A percentile compares a stretch with the other conserved stretches of the same genome.
These are phyloP conservation scores for Sinonovacula constricta DNA, from an alignment of 1,140 invertebrate genomes.

Conservation along the genomic window DNA sequence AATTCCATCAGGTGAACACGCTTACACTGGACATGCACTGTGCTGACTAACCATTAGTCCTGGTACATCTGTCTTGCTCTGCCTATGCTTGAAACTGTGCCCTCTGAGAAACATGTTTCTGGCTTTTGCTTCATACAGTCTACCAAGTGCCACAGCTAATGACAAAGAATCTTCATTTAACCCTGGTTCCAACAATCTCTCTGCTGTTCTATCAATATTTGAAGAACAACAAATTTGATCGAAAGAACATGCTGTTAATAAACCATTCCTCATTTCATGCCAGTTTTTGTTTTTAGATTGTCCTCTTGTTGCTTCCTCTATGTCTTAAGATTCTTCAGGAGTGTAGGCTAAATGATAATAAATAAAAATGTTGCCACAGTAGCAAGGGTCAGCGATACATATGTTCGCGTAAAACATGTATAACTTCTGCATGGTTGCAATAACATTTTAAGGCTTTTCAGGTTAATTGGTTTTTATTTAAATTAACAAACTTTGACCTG, in stretches of 20 bases:
- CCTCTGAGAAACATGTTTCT: conserved; percentile 22
- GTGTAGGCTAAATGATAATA: background rate
- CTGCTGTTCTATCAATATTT: background rate
- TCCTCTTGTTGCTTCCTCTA: conserved; percentile 18
- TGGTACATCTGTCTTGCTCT: conserved; percentile 12
- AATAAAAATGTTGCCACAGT: background rate
- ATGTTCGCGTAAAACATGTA: background rate
- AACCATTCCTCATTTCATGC: conserved; percentile 8
- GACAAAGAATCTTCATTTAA: conserved; percentile 21
- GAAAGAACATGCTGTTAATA: conserved; percentile 12
- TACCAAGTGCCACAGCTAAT: conserved; percentile 1
- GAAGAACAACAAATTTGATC: conserved; percentile 3
- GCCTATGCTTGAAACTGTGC: conserved; percentile 24
- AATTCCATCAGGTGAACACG: conserved; percentile 17
- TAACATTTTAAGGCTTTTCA: no score
- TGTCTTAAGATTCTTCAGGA: background rate
- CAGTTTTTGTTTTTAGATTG: conserved; percentile 29
- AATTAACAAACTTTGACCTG: no score
- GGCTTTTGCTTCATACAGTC: conserved; percentile 14
- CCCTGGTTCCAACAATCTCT: background rate
- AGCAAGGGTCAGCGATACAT: conserved; percentile 3
- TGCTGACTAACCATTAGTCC: background rate
- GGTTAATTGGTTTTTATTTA: no score
- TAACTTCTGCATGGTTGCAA: background rate
- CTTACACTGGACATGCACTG: background rate